Evolutionary conservation across 2,888 invertebrate genomes (phyloP).

Genomic region (Machimus rusticus): DNA sequence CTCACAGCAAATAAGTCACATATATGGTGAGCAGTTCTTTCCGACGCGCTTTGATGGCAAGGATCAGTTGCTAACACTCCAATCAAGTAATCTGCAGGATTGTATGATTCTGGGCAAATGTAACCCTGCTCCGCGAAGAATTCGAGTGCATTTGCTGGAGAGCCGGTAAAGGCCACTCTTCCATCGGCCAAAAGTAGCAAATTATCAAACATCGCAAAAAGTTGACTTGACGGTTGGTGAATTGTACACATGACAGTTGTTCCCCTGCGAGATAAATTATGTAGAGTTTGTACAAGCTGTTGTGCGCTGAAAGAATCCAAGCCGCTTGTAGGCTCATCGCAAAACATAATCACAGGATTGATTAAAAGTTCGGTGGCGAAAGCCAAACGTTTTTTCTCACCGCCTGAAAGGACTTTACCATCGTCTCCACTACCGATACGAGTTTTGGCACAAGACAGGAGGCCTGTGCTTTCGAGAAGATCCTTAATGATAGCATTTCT

Average conservation of each 20-base stretch:
- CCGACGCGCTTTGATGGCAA: conserved; percentile 76
- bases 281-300: conserved; percentile 77
- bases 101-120: conserved; percentile 81
- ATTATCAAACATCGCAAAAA: conserved; percentile 84
- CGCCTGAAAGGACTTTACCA: conserved; percentile 87
- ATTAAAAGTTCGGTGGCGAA: conserved; percentile 91
- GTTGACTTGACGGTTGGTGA: conserved; percentile 90
- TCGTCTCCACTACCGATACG: conserved; percentile 80
- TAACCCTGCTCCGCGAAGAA: conserved; percentile 82
- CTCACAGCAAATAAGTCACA: conserved; percentile 83
- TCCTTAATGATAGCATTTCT: conserved; percentile 73
- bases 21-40: conserved; percentile 73
- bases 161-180: conserved; percentile 83
- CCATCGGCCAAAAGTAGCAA: conserved; percentile 86
- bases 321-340: conserved; percentile 96
- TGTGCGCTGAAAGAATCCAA: conserved; percentile 92
- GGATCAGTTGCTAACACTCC: conserved; percentile 82
- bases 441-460: conserved; percentile 75
- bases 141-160: conserved; percentile 69
- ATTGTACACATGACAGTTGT: conserved; percentile 92
- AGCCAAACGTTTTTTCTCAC: conserved; percentile 89
- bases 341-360: conserved; percentile 90
- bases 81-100: conserved; percentile 91
- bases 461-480: conserved; percentile 75
- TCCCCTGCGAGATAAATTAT: conserved; percentile 75